Percentiles rank a stretch among this genome's conserved stretches.
These are phyloP conservation scores for Lagorchestes hirsutus DNA, from an alignment of 2,797 vertebrate genomes.

Conservation along the genomic window DNA sequence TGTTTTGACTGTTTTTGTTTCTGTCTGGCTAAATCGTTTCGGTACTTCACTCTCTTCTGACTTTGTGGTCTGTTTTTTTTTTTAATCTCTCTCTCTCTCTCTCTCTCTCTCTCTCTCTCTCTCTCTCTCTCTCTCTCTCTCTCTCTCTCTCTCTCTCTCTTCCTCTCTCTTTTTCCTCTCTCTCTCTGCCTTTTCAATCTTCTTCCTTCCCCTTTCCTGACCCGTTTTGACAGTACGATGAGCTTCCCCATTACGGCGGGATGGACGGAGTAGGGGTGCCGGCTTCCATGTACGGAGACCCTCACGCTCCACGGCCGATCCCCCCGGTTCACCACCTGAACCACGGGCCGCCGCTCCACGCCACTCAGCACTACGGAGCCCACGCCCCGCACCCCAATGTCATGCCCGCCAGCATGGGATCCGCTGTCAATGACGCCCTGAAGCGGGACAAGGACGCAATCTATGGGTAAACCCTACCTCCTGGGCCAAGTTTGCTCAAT, in stretches of 20 bases:
- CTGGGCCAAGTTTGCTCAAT: slow-evolving; percentile 55
- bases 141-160: slow-evolving; percentile 61
- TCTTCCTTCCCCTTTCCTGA: slow-evolving; percentile 70
- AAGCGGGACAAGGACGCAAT: slow-evolving; percentile 99
- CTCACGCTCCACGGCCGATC: slow-evolving; percentile 97
- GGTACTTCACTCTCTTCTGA: slow-evolving; percentile 85
- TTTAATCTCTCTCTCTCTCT: not conserved
- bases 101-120: slow-evolving; percentile 37
- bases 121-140: slow-evolving; percentile 58
- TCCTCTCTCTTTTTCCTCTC: slow-evolving; percentile 20
- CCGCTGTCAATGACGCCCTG: slow-evolving; percentile 99
- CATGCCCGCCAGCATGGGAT: slow-evolving; percentile 99
- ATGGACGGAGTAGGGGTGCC: slow-evolving; percentile 99
- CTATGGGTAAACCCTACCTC: slow-evolving; percentile 92
- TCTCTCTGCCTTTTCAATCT: slow-evolving; percentile 60
- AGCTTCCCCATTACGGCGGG: slow-evolving; percentile 99
- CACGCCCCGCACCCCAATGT: slow-evolving; percentile 99
- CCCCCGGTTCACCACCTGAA: slow-evolving; percentile 99
- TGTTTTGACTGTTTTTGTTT: slow-evolving; percentile 79
- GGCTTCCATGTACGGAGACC: slow-evolving; percentile 99
- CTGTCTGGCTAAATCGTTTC: slow-evolving; percentile 82
- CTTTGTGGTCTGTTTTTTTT: slow-evolving; percentile 84
- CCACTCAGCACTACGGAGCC: slow-evolving; percentile 98
- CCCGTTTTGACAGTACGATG: slow-evolving; percentile 96
- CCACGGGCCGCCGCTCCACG: slow-evolving; percentile 98